Evolutionary conservation across 2,888 invertebrate species (phyloP), one percentile per base, ranked within the genome.

Genomic region (Lacanobia wlatinum): DNA sequence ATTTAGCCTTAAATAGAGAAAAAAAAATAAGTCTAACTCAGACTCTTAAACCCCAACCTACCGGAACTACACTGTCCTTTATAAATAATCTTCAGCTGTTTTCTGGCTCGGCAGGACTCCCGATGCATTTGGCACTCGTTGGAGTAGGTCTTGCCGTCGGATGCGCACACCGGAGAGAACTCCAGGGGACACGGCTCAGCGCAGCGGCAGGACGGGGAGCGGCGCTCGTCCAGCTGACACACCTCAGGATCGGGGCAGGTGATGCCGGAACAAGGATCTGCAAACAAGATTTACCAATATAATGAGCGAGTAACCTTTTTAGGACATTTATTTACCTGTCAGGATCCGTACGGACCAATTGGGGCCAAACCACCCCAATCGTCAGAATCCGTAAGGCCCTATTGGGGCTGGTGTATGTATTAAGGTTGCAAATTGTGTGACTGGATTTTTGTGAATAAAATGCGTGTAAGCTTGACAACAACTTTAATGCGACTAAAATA

Each of bases 241-340:
- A 98, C 97, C 94, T 98, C 98, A 43, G 98, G 98, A 84, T 98
- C 97, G 14, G 97, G 97, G 93, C 99, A 99, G 86, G 97, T 96
- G 73, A 98, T 97, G 73, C 97, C 97, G 53, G 97, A 97, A 92
- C 99, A 99, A 5, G 99, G 99, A 96, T 99, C 99, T 98, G 96
- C 0, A 80, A 80, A 59, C 12, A 46, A 16, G 16, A 34, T 48
- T 0, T 78, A 80, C 53, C 9, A 50, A n/a, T 9, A 50, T 40
- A 73, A 43, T n/a, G 1, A 28, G 14, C 1, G 21, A 23, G 12
- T 10, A 52, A 23, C 2, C 34, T 50, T 40, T 28, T 59, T 14
- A 4, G 10, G 6, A 34, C 6, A 34, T 34, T 34, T 34, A 28
- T 28, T n/a, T n/a, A n/a, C n/a, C n/a, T n/a, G n/a, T n/a, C n/a